A percentile compares a stretch with the other conserved stretches of the same genome.
Conservation (phyloP, 2,888 invertebrate species). For the Ophioninae sp. region DNA sequence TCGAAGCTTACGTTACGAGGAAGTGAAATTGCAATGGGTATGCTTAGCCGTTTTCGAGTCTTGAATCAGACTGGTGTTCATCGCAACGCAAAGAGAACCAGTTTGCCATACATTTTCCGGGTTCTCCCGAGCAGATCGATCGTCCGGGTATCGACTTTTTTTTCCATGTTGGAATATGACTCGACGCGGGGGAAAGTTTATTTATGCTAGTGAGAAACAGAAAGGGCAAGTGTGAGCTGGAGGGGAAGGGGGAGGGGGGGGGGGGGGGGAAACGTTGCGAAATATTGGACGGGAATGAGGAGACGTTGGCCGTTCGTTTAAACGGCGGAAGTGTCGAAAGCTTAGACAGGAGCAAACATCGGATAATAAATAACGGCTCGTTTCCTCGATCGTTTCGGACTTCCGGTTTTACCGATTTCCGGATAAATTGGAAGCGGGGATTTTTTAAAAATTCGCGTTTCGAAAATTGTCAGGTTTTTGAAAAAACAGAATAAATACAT, state of each 20-base stretch:
- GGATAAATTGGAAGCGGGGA: too few species aligned
- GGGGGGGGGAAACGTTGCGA: slow-evolving; percentile 13
- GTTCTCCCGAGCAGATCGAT: slow-evolving; percentile 35
- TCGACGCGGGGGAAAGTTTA: slow-evolving; percentile 13
- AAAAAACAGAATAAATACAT: too few species aligned
- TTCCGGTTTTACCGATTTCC: too few species aligned
- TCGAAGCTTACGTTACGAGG: neutral
- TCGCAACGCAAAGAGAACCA: slow-evolving; percentile 25
- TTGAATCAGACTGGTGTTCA: slow-evolving; percentile 5
- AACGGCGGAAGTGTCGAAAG: slow-evolving; percentile 33
- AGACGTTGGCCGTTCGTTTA: slow-evolving; percentile 16
- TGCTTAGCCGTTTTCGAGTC: neutral
- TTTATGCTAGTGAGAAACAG: neutral
- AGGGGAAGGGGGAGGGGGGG: neutral
- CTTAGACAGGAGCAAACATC: slow-evolving; percentile 16
- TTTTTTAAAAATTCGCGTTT: too few species aligned
- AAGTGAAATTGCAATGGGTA: slow-evolving; percentile 7
- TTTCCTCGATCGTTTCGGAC: too few species aligned
- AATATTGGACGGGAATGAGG: slow-evolving; percentile 18
- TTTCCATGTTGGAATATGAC: slow-evolving; percentile 6
- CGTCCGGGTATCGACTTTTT: neutral
- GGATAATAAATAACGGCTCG: slow-evolving; percentile 49
- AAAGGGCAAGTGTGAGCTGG: neutral
- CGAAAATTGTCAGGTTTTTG: too few species aligned
- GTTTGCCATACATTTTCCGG: slow-evolving; percentile 46